Conservation (phyloP, 2,113 vertebrate species). For the Halcyon senegalensis region DNA sequence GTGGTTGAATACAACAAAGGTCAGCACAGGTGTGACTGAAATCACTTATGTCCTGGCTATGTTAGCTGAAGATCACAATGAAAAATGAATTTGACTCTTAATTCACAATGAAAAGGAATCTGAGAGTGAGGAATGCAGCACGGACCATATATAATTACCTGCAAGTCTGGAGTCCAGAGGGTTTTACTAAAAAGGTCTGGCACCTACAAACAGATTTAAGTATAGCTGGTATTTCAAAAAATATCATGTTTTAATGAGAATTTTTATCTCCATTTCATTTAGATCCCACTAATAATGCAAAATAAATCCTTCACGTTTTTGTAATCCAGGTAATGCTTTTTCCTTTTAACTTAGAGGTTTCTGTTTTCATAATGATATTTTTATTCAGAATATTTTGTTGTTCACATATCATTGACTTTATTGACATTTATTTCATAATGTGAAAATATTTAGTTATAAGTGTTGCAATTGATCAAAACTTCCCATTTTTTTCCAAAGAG, state of each 20-base stretch:
- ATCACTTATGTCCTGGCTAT: not conserved
- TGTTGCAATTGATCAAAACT: not conserved
- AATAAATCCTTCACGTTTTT: not conserved
- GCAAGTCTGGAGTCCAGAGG: not conserved
- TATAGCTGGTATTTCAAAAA: not conserved
- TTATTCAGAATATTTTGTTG: not conserved
- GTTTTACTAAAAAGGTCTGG: not conserved
- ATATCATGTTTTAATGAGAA: not conserved
- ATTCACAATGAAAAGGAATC: not conserved
- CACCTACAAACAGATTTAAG: not conserved
- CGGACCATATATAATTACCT: not conserved
- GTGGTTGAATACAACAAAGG: rapidly evolving
- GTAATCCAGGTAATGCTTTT: not conserved
- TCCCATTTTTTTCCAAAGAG: not conserved
- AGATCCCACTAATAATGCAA: not conserved
- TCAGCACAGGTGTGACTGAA: not conserved
- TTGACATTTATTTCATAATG: not conserved
- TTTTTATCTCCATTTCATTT: not conserved
- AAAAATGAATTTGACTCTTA: not conserved
- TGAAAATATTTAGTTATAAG: not conserved
- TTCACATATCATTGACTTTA: not conserved
- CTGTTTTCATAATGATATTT: not conserved
- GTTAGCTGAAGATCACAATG: not conserved
- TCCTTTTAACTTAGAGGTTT: not conserved
- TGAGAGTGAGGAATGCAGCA: not conserved